These are phyloP conservation scores for Alloscopus bannaensis DNA, from an alignment of 2,888 invertebrate species.

Conservation along the genomic window DNA sequence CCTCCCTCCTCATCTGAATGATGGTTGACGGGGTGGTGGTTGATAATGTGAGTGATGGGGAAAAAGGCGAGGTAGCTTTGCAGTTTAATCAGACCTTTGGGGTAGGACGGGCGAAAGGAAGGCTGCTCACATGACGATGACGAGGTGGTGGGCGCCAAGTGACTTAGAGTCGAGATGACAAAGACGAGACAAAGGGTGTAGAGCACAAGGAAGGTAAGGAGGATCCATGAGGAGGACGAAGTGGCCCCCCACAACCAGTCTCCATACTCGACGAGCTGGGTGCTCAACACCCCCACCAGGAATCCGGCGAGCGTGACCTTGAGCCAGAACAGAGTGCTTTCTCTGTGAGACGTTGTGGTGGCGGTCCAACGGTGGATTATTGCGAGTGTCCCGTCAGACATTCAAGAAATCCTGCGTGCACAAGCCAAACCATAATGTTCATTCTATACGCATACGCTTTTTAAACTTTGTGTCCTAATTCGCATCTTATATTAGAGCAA, in stretches of 20 bases:
- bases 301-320: constrained; percentile 47
- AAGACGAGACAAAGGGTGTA: constrained; percentile 48
- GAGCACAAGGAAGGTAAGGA: constrained; percentile 37
- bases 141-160: background rate
- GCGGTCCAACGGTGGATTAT: constrained; percentile 58
- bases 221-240: constrained; percentile 29
- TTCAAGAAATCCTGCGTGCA: constrained; percentile 54
- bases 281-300: constrained; percentile 46
- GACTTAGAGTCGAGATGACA: constrained; percentile 42
- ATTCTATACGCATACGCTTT: background rate
- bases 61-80: constrained; percentile 71
- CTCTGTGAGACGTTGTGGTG: constrained; percentile 32
- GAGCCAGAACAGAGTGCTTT: constrained; percentile 44
- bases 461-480: background rate
- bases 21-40: constrained; percentile 21
- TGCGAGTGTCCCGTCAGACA: constrained; percentile 62
- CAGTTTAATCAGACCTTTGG: constrained; percentile 60
- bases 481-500: background rate
- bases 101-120: constrained; percentile 37
- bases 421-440: no score
- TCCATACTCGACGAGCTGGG: constrained; percentile 49
- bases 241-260: constrained; percentile 31
- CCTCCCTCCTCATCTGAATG: constrained; percentile 4
- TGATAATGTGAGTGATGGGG: constrained; percentile 70
- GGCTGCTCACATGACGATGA: background rate